Evolutionary conservation across 2,888 invertebrate genomes (phyloP).

Genomic region (Pandemis heparana): DNA sequence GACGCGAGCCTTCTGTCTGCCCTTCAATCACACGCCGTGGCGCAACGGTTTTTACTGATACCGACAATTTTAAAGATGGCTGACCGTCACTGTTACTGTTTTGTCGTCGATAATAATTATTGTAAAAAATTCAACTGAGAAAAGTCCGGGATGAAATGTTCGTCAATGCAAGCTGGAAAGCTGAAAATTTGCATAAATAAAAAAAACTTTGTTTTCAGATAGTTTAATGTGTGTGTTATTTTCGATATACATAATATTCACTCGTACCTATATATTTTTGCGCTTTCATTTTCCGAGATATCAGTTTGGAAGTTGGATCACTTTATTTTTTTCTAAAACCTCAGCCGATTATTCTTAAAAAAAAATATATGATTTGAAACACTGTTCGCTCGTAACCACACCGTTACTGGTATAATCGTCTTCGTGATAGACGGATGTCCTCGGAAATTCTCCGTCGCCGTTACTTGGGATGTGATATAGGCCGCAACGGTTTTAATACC

Average conservation of each 20-base stretch:
- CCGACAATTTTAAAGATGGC: slow-evolving; percentile 18
- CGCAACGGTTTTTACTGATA: slow-evolving; percentile 27
- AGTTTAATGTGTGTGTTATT: too few species aligned
- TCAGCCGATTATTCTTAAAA: too few species aligned
- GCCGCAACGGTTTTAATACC: slow-evolving; percentile 59
- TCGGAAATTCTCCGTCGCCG: slow-evolving; percentile 54
- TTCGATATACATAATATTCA: too few species aligned
- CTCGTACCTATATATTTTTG: too few species aligned
- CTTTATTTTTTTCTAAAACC: not conserved
- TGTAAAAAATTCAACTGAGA: not conserved
- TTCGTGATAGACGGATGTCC: slow-evolving; percentile 61
- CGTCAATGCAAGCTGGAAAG: too few species aligned
- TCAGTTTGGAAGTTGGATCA: too few species aligned
- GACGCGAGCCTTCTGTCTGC: slow-evolving; percentile 43
- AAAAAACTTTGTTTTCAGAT: too few species aligned
- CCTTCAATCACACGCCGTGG: slow-evolving; percentile 41
- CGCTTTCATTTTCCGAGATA: too few species aligned
- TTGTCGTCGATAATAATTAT: not conserved
- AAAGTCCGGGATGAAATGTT: too few species aligned
- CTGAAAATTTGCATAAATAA: too few species aligned
- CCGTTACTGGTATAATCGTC: slow-evolving; percentile 39
- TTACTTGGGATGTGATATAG: slow-evolving; percentile 65
- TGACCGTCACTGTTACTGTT: not conserved
- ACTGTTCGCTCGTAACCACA: not conserved
- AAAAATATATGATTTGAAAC: too few species aligned